Base-by-base conservation (phyloP, 2,797 vertebrate species). In the Megaceryle alcyon region DNA sequence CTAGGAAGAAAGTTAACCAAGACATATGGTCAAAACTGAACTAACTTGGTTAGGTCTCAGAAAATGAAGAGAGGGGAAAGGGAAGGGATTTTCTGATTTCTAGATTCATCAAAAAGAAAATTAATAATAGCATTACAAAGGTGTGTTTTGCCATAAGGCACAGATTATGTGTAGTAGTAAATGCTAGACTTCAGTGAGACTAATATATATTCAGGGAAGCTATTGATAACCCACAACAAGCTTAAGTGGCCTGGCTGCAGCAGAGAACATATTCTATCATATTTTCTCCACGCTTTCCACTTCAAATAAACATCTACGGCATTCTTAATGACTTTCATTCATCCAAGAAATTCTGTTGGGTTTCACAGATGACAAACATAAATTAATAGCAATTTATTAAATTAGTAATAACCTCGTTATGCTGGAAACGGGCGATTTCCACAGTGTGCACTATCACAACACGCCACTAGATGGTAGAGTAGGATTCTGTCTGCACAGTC, bases 391-490 rank as follows among this genome's bases (percentile, higher is more conserved):
- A 4, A 48, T 60, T 68, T 37, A 41, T 49, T 72, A 18, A 9
- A 21, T 33, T 10, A 37, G 37, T 21, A 8, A 49, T 26, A 49
- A 19, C 7, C 2, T 11, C 19, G 11, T 63, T 7, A 4, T 2
- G 1, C n/a, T 10, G 66, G 28, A 31, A 43, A 39, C 0, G 26
- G 7, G 10, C 0, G 0, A 2, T 71, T 87, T 37, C 22, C 72
- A 17, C 13, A 0, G 6, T 1, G n/a, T 68, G 94, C 79, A 12
- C 33, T 65, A 43, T 61, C 65, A 21, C 31, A 28, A 4, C 0
- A 4, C 0, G 3, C 93, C 96, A 28, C 95, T 97, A 96, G 96
- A 88, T 96, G 96, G 96, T 65, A 70, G 1, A 48, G 33, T 29
- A 93, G 90, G 94, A 96, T 29, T 14, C 86, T 48, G 37, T 8